Base-by-base conservation (phyloP, 2,113 vertebrate genomes). In the Macaca fascicularis region DNA sequence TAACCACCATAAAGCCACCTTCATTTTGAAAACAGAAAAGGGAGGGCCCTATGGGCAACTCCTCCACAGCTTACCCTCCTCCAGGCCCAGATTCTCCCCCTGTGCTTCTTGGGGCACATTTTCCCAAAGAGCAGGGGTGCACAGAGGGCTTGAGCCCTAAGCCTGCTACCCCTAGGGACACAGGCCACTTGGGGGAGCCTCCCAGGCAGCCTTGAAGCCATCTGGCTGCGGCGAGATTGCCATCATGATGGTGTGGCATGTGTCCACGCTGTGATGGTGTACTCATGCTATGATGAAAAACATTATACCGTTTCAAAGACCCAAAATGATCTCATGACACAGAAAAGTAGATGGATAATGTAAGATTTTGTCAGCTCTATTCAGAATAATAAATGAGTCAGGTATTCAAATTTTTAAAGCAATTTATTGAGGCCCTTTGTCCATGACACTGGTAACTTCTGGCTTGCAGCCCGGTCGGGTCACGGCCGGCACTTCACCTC, bases 371-470 rank as follows among this genome's bases (percentile, higher is more conserved):
- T 93, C 96, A 80, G 79, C 67, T 96, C 86, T 97, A 61, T 84
- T 90, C 84, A 50, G 92, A 59, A n/a, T 81, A 97, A 98, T 82
- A 91, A 95, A 95, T 96, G 95, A 86, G 93, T 72, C 92, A 61
- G 90, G 75, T 95, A 95, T 93, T 95, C 64, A 8, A 25, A 92
- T 93, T 88, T 92, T 95, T 89, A 97, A 93, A 93, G 85, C 94
- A 97, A 95, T 96, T 90, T 74, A 97, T 84, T 52, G 87, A 25
- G 30, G 76, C 52, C 48, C 67, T 96, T 95, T 94, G 89, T 97
- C 82, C 81, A 23, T 32, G 48, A 67, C 87, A 89, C 80, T 74
- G 89, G 95, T 64, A 48, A 50, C 81, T 95, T 84, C 96, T 95
- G 87, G 95, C 92, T 97, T 4, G 0, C 23, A 78, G 94, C 93